phyloP scores from a whole-genome alignment of 2,888 invertebrate genomes.

The Nebria brevicollis region DNA sequence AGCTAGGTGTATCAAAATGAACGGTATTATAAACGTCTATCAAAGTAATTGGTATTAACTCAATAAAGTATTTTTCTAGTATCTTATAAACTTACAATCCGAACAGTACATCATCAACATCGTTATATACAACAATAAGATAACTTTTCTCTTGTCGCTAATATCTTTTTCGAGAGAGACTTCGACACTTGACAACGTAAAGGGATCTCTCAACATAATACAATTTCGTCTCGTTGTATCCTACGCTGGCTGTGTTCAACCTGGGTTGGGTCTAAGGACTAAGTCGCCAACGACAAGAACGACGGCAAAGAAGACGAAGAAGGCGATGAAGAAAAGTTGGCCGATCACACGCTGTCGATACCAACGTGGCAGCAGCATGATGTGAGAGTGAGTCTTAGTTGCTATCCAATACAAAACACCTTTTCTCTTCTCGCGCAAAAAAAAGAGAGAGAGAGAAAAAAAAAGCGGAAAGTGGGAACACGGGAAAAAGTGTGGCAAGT shows the following conservation, averaged over 20 bases:
- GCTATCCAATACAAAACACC: constrained; percentile 21
- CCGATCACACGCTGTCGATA: constrained; percentile 18
- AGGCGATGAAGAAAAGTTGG: constrained; percentile 7
- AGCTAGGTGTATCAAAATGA: too few species aligned
- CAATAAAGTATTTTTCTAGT: background rate
- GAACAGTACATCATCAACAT: background rate
- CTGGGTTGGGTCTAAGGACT: background rate
- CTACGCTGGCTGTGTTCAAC: background rate
- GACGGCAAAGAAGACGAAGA: background rate
- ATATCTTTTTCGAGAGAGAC: constrained; percentile 14
- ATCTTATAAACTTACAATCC: background rate
- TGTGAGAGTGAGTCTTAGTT: constrained; percentile 9
- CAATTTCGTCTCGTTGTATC: constrained; percentile 1
- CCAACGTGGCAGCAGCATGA: background rate
- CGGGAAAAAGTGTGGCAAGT: background rate
- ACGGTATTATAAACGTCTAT: background rate
- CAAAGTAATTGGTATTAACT: background rate
- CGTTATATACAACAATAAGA: background rate
- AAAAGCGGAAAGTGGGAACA: background rate
- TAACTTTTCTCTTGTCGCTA: constrained; percentile 18
- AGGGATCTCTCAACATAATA: constrained; percentile 22
- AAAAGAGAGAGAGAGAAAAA: background rate
- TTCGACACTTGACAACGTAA: constrained; percentile 22
- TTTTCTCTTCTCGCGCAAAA: constrained; percentile 3
- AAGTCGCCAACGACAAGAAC: background rate